Percentiles rank a stretch among this genome's conserved stretches.
Conservation (phyloP, 2,797 vertebrate species). For the Bradypus variegatus region DNA sequence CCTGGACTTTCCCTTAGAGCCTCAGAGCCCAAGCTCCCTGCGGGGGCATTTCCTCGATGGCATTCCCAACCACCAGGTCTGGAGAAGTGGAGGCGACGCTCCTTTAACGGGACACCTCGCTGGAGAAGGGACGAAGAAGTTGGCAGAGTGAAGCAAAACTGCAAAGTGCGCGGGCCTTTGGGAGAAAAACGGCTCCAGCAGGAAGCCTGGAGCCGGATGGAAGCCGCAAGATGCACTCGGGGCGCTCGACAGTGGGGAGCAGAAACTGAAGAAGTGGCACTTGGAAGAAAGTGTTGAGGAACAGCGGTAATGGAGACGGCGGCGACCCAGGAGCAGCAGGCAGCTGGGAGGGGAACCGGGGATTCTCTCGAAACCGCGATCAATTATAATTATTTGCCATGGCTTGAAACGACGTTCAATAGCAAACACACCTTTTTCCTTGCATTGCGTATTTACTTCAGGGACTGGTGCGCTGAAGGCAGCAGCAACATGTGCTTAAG, state of each 20-base stretch:
- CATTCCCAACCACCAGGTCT: background rate
- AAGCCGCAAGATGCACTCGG: background rate
- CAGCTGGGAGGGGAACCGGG: background rate
- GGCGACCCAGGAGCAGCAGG: background rate
- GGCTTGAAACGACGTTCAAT: background rate
- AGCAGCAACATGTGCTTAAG: background rate
- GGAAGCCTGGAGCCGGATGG: background rate
- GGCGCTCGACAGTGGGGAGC: background rate
- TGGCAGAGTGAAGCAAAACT: background rate
- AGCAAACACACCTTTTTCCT: background rate
- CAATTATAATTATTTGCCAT: background rate
- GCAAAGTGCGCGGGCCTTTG: background rate
- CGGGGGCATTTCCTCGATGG: background rate
- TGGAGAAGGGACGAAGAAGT: background rate
- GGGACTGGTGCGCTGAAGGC: background rate
- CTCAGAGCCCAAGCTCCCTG: background rate
- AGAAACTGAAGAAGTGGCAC: background rate
- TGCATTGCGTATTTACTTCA: background rate
- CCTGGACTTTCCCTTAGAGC: background rate
- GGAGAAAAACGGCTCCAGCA: background rate
- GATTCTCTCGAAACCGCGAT: background rate
- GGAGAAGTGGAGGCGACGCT: background rate
- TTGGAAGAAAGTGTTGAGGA: background rate
- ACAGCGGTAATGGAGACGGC: background rate
- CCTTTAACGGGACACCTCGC: background rate